These are phyloP conservation scores for Xiphorhynchus elegans DNA, from an alignment of 2,113 vertebrate genomes.

Conservation along the genomic window DNA sequence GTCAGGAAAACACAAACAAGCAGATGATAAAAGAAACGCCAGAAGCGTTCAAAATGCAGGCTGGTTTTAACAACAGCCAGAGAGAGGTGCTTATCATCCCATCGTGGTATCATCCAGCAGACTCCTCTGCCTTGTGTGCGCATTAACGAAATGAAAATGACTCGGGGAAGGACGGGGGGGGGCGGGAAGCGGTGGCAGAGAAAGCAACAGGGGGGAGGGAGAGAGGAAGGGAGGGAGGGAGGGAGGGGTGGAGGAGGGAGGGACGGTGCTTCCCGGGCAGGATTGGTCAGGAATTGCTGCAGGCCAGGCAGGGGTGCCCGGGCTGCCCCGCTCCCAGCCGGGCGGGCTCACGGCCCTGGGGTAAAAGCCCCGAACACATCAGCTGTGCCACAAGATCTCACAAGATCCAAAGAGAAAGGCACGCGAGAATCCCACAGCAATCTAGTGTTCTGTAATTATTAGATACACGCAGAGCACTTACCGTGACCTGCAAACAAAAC, in stretches of 20 bases:
- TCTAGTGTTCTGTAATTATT: background rate
- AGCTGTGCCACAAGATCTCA: accelerated
- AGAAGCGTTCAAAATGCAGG: accelerated
- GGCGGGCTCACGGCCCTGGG: accelerated
- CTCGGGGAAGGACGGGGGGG: background rate
- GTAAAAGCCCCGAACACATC: too few species aligned
- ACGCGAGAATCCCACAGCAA: accelerated
- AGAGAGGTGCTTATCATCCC: too few species aligned
- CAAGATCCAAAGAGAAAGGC: background rate
- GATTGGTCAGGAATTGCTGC: slow-evolving; percentile 35
- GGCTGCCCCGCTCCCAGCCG: background rate
- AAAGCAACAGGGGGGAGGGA: background rate
- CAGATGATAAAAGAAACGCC: accelerated
- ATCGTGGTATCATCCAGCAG: accelerated
- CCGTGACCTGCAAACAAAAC: background rate
- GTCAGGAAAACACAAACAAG: background rate
- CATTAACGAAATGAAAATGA: background rate
- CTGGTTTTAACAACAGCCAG: background rate
- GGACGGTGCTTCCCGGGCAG: background rate
- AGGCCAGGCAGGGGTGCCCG: background rate
- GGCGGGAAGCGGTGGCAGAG: background rate
- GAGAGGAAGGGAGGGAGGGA: too few species aligned
- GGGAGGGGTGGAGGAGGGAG: accelerated
- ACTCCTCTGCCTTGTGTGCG: accelerated
- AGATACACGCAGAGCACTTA: accelerated